Evolutionary conservation across 1,140 invertebrate genomes (phyloP), one percentile per base, ranked within the genome.

Genomic region (Carcinoscorpius rotundicauda): DNA sequence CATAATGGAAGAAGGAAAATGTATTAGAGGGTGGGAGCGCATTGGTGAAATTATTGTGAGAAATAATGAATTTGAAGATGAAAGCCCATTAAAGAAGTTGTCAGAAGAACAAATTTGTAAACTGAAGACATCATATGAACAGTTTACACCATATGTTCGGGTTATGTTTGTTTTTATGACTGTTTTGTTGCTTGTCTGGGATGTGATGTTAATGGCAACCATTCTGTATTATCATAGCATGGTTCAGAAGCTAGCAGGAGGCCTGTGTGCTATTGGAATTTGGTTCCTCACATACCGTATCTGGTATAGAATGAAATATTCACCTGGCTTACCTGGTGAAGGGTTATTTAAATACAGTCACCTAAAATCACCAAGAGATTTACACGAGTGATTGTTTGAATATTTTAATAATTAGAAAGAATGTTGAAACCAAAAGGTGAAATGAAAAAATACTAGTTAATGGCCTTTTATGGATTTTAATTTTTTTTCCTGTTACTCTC

Each of bases 181-280:
- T 0, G 59, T 86, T 0, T 80, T 97, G 52, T 85, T 86, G 72
- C 69, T 97, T 6, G 72, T 97, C 4, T 97, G 93, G 91, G 93
- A 98, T 78, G 81, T 94, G 1, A 95, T 97, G 93, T 78, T 98
- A 29, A 79, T 91, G 2, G 85, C 84, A n/a, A 96, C 92, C 3
- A 85, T 96, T 74, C 78, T 97, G 0, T 95, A 96, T 77, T 97
- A 93, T 80, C 95, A 98, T 76, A 89, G 87, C 55, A 91, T 97
- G 86, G 83, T 93, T 50, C 93, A 97, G 75, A 98, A 98, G 76
- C 86, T 98, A 62, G 74, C 93, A 4, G 94, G 89, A 67, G 89
- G 90, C 10, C 79, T 87, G 11, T 80, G 91, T 70, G 93, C 93
- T 3, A 85, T 97, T 69, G 71, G 87, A 5, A 87, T 87, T 49